Percentiles rank a stretch among this genome's conserved stretches.
Conservation (phyloP, 2,797 vertebrate genomes). For the Spizella passerina region DNA sequence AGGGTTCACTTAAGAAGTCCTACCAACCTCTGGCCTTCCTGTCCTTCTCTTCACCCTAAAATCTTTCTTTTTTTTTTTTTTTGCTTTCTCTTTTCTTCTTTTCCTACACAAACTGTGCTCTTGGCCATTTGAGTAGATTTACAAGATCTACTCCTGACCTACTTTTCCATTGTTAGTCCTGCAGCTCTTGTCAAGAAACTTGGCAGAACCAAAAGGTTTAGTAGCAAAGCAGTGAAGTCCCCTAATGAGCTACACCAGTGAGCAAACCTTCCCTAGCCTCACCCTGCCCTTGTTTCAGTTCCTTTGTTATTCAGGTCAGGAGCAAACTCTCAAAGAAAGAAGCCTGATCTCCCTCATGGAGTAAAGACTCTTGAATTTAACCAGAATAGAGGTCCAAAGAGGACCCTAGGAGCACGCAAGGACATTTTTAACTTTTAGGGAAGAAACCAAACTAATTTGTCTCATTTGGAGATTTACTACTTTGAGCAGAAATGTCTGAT, state of each 20-base stretch:
- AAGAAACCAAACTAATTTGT: not conserved
- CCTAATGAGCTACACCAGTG: slow-evolving; percentile 20
- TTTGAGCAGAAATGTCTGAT: not conserved
- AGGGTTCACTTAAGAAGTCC: not conserved
- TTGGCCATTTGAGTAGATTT: not conserved
- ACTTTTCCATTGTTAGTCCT: slow-evolving; percentile 38
- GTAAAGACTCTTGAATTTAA: slow-evolving; percentile 1
- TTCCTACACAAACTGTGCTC: not conserved
- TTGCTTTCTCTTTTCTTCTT: not conserved
- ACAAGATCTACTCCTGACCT: slow-evolving; percentile 39
- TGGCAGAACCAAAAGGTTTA: slow-evolving; percentile 39
- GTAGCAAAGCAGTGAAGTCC: not conserved
- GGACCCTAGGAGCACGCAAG: not conserved
- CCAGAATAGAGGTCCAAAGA: not conserved
- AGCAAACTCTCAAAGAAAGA: not conserved
- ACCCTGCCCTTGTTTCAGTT: not conserved
- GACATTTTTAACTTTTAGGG: not conserved
- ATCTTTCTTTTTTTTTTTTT: not conserved
- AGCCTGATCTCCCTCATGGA: not conserved
- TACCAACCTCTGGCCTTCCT: not conserved
- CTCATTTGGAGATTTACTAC: not conserved
- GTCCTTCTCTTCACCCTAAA: not conserved
- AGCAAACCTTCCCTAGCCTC: not conserved
- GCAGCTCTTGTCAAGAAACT: slow-evolving; percentile 24
- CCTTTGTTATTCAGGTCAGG: slow-evolving; percentile 16